Conservation (phyloP, 2,113 vertebrate species). For the Origma solitaria region DNA sequence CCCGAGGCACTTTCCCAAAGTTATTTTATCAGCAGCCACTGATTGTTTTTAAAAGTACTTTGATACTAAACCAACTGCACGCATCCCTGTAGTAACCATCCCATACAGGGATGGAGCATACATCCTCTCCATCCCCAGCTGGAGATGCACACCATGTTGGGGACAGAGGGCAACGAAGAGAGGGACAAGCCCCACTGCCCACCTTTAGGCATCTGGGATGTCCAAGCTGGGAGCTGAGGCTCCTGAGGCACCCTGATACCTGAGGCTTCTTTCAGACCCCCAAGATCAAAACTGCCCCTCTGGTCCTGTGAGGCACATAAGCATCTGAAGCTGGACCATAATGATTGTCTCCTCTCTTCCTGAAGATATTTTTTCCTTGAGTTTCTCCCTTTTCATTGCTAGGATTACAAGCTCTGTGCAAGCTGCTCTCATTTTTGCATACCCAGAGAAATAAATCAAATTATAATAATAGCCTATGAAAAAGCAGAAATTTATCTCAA, state of each 20-base stretch:
- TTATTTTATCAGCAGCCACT: not conserved
- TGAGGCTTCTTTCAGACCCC: not conserved
- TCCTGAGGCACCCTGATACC: not conserved
- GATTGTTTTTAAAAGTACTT: not conserved
- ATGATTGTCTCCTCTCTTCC: not conserved
- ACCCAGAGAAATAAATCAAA: not conserved
- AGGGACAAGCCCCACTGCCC: rapidly evolving
- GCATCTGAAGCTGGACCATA: not conserved
- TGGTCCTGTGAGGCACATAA: not conserved
- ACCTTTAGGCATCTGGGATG: not conserved
- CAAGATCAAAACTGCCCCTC: not conserved
- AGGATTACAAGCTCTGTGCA: not conserved
- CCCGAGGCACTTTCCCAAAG: conserved; percentile 1
- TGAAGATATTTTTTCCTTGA: not conserved
- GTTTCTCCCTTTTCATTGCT: not conserved
- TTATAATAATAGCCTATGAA: not conserved
- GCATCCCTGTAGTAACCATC: not conserved
- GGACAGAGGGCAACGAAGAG: not conserved
- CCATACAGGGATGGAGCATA: not conserved
- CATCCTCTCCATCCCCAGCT: not conserved
- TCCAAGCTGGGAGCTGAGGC: not conserved
- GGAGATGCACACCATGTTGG: not conserved
- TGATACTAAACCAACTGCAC: not conserved
- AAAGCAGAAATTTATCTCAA: not conserved
- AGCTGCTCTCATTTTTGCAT: not conserved